Evolutionary conservation across 2,888 invertebrate genomes (phyloP).

Genomic region (Lithophane socia): DNA sequence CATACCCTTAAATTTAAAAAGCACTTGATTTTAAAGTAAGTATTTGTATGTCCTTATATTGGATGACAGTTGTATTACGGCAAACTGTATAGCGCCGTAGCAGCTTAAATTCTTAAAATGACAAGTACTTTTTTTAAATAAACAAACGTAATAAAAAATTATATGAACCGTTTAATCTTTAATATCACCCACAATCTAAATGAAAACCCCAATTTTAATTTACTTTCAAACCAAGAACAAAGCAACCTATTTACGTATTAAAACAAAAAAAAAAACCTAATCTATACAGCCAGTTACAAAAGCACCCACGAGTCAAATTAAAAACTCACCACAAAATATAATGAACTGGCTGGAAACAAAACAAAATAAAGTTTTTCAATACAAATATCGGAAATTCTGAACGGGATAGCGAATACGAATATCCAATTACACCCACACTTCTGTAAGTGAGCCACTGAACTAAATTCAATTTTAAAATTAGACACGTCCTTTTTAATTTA

Average conservation of each 20-base stretch:
- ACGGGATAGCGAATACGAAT: slow-evolving; percentile 23
- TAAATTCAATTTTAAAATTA: slow-evolving; percentile 35
- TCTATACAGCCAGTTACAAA: slow-evolving; percentile 10
- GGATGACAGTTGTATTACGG: too few relatives aligned
- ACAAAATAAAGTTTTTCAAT: slow-evolving; percentile 51
- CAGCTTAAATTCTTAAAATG: not conserved
- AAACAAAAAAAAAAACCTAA: slow-evolving; percentile 26
- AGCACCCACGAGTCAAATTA: slow-evolving; percentile 27
- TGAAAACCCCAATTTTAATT: slow-evolving; percentile 3
- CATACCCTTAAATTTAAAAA: too few relatives aligned
- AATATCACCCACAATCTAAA: slow-evolving; percentile 19
- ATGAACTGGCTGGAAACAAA: slow-evolving; percentile 42
- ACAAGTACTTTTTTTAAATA: not conserved
- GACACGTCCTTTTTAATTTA: slow-evolving; percentile 26
- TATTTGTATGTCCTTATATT: too few relatives aligned
- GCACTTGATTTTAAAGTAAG: too few relatives aligned
- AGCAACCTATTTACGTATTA: not conserved
- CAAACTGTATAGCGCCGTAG: too few relatives aligned
- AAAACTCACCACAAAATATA: slow-evolving; percentile 37
- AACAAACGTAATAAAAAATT: not conserved
- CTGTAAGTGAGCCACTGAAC: slow-evolving; percentile 16
- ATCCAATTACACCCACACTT: slow-evolving; percentile 36
- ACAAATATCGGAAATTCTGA: slow-evolving; percentile 49
- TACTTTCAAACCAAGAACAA: not conserved
- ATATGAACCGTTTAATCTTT: not conserved